Evolutionary conservation across 2,888 invertebrate species (phyloP), one percentile per base, ranked within the genome.

Genomic region (Melinaea marsaeus): DNA sequence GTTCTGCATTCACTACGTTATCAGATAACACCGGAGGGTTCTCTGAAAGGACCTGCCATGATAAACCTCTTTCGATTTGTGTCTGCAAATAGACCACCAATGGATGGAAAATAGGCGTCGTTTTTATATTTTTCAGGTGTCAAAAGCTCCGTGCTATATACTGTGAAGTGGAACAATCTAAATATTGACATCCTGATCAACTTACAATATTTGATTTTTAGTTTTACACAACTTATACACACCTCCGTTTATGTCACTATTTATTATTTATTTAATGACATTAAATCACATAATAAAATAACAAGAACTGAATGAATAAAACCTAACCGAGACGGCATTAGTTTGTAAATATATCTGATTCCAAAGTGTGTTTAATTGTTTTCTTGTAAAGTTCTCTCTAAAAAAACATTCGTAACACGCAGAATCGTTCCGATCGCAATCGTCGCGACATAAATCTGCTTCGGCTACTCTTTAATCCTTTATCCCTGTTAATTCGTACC

Each of bases 381-480:
- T 68, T 71, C 70, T 65, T 68, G 63, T 64, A 32, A 51, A 51
- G 51, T 51, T 51, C n/a, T 64, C 63, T 64, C 65, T 63, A 64
- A 81, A 78, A 86, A 87, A 86, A 84, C 75, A 74, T 68, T 76
- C 72, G 76, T 80, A 81, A 86, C 85, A 84, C 79, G 84, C 81
- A 79, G 86, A 85, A 85, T 83, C 84, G 84, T 78, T 76, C 79
- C 85, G 88, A 89, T 88, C 85, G 85, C 85, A 85, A 90, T 88
- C 89, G 79, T 82, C 81, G 84, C 86, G 84, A 86, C 90, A 90
- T 90, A 90, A 90, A 90, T 90, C 89, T 85, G 82, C 83, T 83
- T 86, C 88, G 89, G 90, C 90, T 90, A 90, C 90, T 88, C 88
- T 89, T 89, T 85, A 89, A 90, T 85, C 88, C 84, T 87, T 90